phyloP scores from a whole-genome alignment of 2,888 invertebrate species.

The Ochropleura plecta region DNA sequence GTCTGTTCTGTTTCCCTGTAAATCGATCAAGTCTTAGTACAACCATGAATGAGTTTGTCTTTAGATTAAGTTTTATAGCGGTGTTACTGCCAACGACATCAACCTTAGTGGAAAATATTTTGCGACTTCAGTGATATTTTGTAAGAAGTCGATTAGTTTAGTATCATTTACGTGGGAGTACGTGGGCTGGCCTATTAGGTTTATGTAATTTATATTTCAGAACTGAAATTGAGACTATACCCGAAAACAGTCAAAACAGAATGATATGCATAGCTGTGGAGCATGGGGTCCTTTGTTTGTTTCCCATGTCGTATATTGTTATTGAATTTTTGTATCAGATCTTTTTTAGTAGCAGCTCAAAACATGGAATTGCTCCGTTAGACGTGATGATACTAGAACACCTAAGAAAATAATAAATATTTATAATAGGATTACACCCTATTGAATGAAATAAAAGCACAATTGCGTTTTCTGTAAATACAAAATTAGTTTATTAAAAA shows the following conservation, averaged over 20 bases:
- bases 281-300: neutral
- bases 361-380: neutral
- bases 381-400: neutral
- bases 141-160: neutral
- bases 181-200: neutral
- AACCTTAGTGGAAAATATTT: neutral
- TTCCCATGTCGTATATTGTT: neutral
- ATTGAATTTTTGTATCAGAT: neutral
- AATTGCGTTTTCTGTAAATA: too few relatives aligned
- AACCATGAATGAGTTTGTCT: slow-evolving; percentile 25
- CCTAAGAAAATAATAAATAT: neutral
- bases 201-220: neutral
- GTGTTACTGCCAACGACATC: neutral
- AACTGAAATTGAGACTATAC: neutral
- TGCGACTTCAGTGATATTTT: too few relatives aligned
- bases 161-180: too few relatives aligned
- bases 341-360: neutral
- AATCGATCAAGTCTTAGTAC: slow-evolving; percentile 36
- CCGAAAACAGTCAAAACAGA: neutral
- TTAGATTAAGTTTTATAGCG: neutral
- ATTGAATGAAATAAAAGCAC: too few relatives aligned
- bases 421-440: too few relatives aligned
- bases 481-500: too few relatives aligned
- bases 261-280: neutral
- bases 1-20: slow-evolving; percentile 38